These are phyloP conservation scores for Melieria picta DNA, from an alignment of 2,888 invertebrate species.

Conservation along the genomic window DNA sequence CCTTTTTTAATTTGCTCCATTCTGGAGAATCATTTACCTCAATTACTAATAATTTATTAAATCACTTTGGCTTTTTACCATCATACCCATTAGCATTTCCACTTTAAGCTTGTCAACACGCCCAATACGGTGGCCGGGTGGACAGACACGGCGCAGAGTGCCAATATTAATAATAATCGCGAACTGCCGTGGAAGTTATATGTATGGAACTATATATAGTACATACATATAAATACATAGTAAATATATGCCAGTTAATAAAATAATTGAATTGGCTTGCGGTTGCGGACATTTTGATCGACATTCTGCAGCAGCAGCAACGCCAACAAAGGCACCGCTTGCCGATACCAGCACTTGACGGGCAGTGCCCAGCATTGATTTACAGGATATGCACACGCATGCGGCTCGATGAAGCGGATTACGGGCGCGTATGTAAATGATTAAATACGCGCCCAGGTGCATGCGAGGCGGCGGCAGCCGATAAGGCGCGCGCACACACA, in stretches of 20 bases:
- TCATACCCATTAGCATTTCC: no score
- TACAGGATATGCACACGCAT: background rate
- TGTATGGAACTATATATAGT: background rate
- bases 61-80: no score
- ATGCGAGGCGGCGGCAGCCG: background rate
- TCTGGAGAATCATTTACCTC: no score
- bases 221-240: background rate
- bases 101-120: no score
- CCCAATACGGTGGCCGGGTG: no score
- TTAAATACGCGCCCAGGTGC: background rate
- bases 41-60: no score
- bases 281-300: slow-evolving; percentile 23
- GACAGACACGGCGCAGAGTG: background rate
- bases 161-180: background rate
- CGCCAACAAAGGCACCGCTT: background rate
- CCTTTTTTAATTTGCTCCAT: no score
- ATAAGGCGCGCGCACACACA: background rate
- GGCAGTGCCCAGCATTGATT: background rate
- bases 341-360: background rate
- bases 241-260: slow-evolving; percentile 22
- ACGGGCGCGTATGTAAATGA: background rate
- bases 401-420: background rate
- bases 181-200: background rate
- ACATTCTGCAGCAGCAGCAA: slow-evolving; percentile 5
- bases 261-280: slow-evolving; percentile 33